Evolutionary conservation across 2,797 vertebrate species (phyloP), one percentile per base, ranked within the genome.

Genomic region (Cheirogaleus major): DNA sequence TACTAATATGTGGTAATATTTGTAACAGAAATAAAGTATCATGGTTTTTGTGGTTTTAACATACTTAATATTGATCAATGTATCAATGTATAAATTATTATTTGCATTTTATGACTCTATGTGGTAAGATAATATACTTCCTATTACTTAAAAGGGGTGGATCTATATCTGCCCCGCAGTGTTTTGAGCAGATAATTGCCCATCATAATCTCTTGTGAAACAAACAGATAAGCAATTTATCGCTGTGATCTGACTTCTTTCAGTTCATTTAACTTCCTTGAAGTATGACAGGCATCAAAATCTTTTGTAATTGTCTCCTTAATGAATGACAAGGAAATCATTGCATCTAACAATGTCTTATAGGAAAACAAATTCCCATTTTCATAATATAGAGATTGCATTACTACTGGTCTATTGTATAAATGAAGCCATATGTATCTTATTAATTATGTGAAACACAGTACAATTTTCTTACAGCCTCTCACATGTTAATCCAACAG

Each of bases 211-310:
- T 52, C 91, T 96, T 97, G 93, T 88, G 69, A 96, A 98, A 87
- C 76, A 97, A 97, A 96, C 76, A 96, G 91, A 96, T 95, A 97
- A 98, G 97, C 76, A 97, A 97, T 98, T 98, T 98, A 98, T 98
- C 97, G 95, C 95, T 96, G 93, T 94, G 94, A 97, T 90, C 96
- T 87, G 80, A 95, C 97, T 98, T 98, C 93, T 97, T 95, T 96
- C 94, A 95, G 91, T 97, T 97, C 94, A 96, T 95, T 97, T 97
- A 97, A 90, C 61, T 97, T 85, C 59, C 89, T 81, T 88, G 41
- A 79, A 7, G 69, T 98, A 92, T 97, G 97, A 98, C 94, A 98
- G 95, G 80, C 76, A 94, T 97, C 96, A 98, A 93, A 98, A 97
- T 81, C 90, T 95, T 88, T 98, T 81, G 7, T 98, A 97, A 98